These are phyloP conservation scores for Tapirus terrestris DNA, from an alignment of 2,113 vertebrate genomes.

Conservation along the genomic window DNA sequence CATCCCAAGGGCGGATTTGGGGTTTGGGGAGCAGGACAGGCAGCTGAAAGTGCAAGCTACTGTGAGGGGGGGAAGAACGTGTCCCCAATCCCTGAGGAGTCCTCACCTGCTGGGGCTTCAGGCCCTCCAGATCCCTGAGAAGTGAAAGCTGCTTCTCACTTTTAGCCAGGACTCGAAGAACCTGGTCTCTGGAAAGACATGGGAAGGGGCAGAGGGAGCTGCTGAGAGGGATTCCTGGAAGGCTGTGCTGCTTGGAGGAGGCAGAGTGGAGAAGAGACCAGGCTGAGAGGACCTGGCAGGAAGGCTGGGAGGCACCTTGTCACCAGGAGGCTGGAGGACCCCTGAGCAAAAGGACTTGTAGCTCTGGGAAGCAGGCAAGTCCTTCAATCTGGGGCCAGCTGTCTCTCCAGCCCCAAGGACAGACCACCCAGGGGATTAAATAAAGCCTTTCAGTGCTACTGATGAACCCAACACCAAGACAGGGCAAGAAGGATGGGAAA, in stretches of 20 bases:
- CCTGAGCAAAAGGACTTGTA: background rate
- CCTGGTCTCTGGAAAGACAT: slow-evolving; percentile 91
- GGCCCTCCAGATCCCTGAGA: slow-evolving; percentile 85
- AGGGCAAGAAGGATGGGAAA: background rate
- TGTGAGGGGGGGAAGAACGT: rapidly evolving
- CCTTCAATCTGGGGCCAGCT: background rate
- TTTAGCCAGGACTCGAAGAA: slow-evolving; percentile 89
- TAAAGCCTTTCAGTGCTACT: background rate
- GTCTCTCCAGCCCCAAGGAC: background rate
- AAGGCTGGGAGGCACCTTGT: background rate
- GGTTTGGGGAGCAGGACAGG: no score
- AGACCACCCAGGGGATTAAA: background rate
- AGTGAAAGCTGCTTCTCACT: slow-evolving; percentile 86
- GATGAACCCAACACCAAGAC: background rate
- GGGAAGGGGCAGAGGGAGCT: background rate
- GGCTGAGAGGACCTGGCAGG: background rate
- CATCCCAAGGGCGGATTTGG: background rate
- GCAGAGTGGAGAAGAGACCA: background rate
- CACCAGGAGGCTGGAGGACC: background rate
- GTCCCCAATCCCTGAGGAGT: background rate
- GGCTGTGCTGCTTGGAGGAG: background rate
- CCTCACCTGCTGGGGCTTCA: slow-evolving; percentile 88
- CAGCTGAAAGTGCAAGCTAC: rapidly evolving
- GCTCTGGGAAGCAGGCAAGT: background rate
- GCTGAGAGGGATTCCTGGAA: background rate